Conservation (phyloP, 2,888 invertebrate species). For the Trichogramma evanescens region DNA sequence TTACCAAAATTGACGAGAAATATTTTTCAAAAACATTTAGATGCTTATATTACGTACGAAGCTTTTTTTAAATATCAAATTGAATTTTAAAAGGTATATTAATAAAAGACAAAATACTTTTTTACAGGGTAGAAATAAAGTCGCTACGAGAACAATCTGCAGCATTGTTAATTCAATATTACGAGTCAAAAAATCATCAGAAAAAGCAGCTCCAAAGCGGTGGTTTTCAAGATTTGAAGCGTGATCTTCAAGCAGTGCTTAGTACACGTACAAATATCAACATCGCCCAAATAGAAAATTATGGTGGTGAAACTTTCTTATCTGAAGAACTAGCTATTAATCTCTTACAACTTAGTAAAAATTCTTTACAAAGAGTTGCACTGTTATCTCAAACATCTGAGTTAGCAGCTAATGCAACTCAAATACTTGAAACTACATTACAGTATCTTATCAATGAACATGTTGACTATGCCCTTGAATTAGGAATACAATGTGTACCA, state of each 20-base stretch:
- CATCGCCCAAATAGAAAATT: conserved; percentile 90
- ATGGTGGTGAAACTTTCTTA: conserved; percentile 93
- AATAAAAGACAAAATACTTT: not conserved
- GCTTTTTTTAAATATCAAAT: not conserved
- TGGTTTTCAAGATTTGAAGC: conserved; percentile 86
- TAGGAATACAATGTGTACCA: conserved; percentile 83
- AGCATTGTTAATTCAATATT: conserved; percentile 73
- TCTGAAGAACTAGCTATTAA: conserved; percentile 90
- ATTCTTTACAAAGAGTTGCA: conserved; percentile 82
- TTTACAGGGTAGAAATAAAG: conserved; percentile 61
- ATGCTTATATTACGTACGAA: conserved; percentile 65
- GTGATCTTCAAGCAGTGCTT: conserved; percentile 90
- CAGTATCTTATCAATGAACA: conserved; percentile 84
- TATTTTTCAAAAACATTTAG: conserved; percentile 73
- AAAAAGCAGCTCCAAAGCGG: conserved; percentile 87
- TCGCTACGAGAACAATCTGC: conserved; percentile 73
- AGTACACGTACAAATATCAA: conserved; percentile 87
- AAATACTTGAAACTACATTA: conserved; percentile 76
- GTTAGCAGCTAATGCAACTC: conserved; percentile 67
- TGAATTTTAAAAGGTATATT: not conserved
- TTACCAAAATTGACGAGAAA: conserved; percentile 70
- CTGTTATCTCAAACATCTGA: conserved; percentile 74
- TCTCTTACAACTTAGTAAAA: conserved; percentile 82
- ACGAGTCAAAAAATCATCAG: conserved; percentile 87
- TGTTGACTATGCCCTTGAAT: conserved; percentile 91